Base-by-base conservation (phyloP, 2,888 invertebrate species). In the Pollenia labialis region DNA sequence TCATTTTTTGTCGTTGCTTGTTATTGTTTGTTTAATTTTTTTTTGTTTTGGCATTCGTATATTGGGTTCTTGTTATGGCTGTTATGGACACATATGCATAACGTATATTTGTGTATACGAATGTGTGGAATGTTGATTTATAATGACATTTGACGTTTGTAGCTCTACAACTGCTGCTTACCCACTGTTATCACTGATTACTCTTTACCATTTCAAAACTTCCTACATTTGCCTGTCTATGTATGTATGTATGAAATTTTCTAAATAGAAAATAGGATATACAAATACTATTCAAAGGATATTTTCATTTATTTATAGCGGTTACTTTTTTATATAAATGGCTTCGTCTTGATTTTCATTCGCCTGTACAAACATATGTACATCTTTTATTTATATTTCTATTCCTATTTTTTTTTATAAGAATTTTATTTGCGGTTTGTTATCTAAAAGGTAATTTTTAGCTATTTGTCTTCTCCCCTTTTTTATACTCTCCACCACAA, bases 151-250 rank as follows among this genome's bases (percentile, higher is more conserved):
- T 86, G 86, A 83, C 80, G 80, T 82, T 75, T 86, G 83, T 6
- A 6, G 32, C 74, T 71, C 40, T 69, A 66, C 32, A 72, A 50
- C 40, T 81, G 77, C 66, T 64, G 83, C 54, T 83, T 76, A 86
- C 80, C 75, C 71, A 76, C 83, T 81, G 80, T 76, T 86, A 86
- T 86, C 83, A 83, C 83, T 81, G 86, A 86, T 83, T 83, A 86
- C 80, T 80, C 58, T 18, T 32, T 69, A 16, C 52, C 69, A 23
- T 64, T 74, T 50, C 12, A 40, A 56, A 80, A 60, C 42, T 62
- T 54, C 68, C 42, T n/a, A 10, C 6, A 14, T 75, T 12, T 58
- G 46, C 46, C 14, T 32, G 48, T 50, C 11, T 56, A 44, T 54
- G 18, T 54, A 44, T 54, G 18, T 54, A 44, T 42, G 16, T 0